Evolutionary conservation across 2,888 invertebrate species (phyloP), one percentile per base, ranked within the genome.

Genomic region (Poecilobothrus nobilitatus): DNA sequence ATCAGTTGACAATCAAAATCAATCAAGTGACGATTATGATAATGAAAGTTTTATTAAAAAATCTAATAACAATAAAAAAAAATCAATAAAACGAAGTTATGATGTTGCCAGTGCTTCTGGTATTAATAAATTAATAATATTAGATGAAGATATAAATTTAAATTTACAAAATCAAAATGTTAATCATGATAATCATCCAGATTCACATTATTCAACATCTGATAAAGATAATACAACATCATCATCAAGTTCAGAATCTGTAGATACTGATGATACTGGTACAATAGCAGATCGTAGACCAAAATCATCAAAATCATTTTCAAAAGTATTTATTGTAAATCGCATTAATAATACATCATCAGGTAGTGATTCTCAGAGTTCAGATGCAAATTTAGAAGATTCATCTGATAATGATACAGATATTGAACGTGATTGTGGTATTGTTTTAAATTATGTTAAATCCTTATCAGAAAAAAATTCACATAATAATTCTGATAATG

Each of bases 301-400:
- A 15, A 84, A 84, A 72, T 76, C 80, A 12, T 83, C 83, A 67
- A 82, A 83, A 68, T 79, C 82, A 62, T 90, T 89, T 76, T 87
- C 88, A 53, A 85, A 88, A 68, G 87, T 89, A 21, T 89, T 89
- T 76, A 86, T 89, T 1, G 88, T 89, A 22, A 89, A 89, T 75
- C 87, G 87, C 9, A 76, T 76, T 20, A 78, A 77, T 67, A 78
- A 77, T 67, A 83, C 87, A 9, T 87, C 87, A 3, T 87, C 86
- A 0, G 87, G 86, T 68, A 82, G 85, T 63, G 86, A 87, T 66
- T 79, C 80, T 68, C 84, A 85, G 73, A 86, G 86, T 69, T 86
- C 86, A 1, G 86, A 85, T 67, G 79, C 77, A 0, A 79, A 80
- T 74, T 73, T 79, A 69, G 86, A 87, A 64, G 86, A 88, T 74